Evolutionary conservation across 1,140 invertebrate genomes (phyloP).

Genomic region (Mercenaria mercenaria): DNA sequence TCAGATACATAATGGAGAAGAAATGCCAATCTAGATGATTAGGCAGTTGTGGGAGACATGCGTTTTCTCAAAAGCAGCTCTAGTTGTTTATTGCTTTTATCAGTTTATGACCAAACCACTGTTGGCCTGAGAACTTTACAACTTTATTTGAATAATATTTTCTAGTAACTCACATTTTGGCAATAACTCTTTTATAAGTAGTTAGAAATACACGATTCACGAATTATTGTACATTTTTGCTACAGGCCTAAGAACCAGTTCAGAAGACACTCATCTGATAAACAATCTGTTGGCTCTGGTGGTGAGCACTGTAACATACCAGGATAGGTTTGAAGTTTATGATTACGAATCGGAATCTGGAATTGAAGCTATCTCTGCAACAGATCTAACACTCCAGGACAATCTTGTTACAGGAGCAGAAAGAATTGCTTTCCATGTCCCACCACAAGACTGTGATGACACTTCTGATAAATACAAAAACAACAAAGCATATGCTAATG

Average conservation of each 20-base stretch:
- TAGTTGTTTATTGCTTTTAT: too few relatives aligned
- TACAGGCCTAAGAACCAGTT: conserved; percentile 74
- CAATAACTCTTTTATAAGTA: too few relatives aligned
- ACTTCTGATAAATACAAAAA: conserved; percentile 67
- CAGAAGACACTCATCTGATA: conserved; percentile 61
- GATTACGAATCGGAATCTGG: conserved; percentile 74
- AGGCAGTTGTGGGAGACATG: too few relatives aligned
- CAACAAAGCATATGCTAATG: conserved; percentile 69
- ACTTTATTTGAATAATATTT: too few relatives aligned
- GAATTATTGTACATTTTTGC: too few relatives aligned
- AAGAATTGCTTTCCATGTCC: conserved; percentile 74
- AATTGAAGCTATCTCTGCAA: conserved; percentile 73
- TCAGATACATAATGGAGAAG: too few relatives aligned
- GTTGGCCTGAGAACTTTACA: too few relatives aligned
- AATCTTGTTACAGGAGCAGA: conserved; percentile 81
- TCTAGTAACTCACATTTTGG: too few relatives aligned
- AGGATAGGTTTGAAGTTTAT: conserved; percentile 65
- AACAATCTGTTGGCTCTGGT: conserved; percentile 77
- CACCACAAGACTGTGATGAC: conserved; percentile 69
- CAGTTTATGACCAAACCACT: too few relatives aligned
- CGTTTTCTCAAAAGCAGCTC: too few relatives aligned
- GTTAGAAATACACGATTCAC: too few relatives aligned
- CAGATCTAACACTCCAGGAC: conserved; percentile 69
- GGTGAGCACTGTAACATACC: conserved; percentile 73
- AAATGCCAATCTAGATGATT: too few relatives aligned